A percentile compares a stretch with the other conserved stretches of the same genome.
phyloP scores from a whole-genome alignment of 2,113 vertebrate genomes.

The Clinocottus analis region DNA sequence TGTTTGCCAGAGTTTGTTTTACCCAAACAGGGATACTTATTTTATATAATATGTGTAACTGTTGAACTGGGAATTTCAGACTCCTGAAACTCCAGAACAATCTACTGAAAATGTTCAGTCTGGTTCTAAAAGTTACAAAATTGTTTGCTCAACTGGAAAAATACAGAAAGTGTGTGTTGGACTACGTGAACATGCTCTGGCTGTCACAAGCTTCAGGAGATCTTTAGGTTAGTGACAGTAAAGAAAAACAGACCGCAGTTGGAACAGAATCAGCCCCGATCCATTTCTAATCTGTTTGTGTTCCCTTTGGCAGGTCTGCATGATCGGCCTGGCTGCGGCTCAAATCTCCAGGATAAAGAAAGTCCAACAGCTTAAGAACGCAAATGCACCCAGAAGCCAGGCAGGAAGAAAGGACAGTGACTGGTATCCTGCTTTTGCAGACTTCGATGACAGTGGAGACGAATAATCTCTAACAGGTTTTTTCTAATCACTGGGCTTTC shows the following conservation, averaged over 20 bases:
- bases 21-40: neutral
- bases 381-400: neutral
- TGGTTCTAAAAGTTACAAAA: neutral
- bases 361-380: neutral
- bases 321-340: constrained; percentile 65
- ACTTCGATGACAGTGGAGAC: constrained; percentile 37
- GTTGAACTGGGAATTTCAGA: neutral
- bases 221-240: no score
- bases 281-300: neutral
- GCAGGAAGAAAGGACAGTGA: constrained; percentile 49
- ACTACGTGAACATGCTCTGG: neutral
- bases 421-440: constrained; percentile 64
- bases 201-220: neutral
- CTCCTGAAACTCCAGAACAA: neutral
- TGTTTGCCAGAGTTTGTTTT: neutral
- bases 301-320: constrained; percentile 52
- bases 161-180: neutral
- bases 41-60: neutral
- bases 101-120: neutral
- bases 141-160: neutral
- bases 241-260: neutral
- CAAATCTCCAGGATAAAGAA: constrained; percentile 68
- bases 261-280: neutral
- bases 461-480: neutral
- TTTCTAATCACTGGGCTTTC: neutral